A percentile compares a stretch with the other conserved stretches of the same genome.
Evolutionary conservation across 1,140 invertebrate genomes (phyloP).

Genomic region (Heliconius congener): DNA sequence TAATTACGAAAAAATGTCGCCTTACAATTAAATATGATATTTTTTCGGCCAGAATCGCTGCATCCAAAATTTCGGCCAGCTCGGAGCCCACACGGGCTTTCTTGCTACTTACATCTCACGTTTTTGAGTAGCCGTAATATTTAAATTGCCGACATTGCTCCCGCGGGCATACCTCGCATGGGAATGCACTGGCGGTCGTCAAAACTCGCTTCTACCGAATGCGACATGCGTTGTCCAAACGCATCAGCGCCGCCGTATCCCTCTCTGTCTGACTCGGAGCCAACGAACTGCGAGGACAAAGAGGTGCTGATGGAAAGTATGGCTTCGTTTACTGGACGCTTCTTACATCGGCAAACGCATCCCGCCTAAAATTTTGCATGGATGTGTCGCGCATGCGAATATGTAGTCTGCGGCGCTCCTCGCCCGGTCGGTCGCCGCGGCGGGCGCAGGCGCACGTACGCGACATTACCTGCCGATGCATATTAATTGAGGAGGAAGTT

Average conservation of each 20-base stretch:
- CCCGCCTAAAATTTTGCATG: conserved; percentile 80
- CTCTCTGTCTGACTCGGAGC: conserved; percentile 63
- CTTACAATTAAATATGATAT: conserved; percentile 64
- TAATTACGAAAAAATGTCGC: conserved; percentile 75
- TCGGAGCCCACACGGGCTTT: conserved; percentile 71
- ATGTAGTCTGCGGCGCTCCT: conserved; percentile 50
- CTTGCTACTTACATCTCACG: conserved; percentile 75
- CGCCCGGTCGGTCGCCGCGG: conserved; percentile 22
- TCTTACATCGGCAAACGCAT: conserved; percentile 74
- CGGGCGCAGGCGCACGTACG: conserved; percentile 66
- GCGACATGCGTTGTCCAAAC: conserved; percentile 64
- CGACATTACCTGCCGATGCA: conserved; percentile 76
- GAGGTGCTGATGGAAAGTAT: conserved; percentile 63
- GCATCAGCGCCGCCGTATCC: conserved; percentile 49
- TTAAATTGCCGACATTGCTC: conserved; percentile 78
- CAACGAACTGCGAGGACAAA: conserved; percentile 54
- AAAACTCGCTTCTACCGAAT: conserved; percentile 76
- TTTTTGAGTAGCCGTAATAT: conserved; percentile 79
- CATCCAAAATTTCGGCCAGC: conserved; percentile 65
- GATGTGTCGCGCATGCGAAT: conserved; percentile 77
- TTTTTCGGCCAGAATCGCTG: conserved; percentile 66
- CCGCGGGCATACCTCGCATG: conserved; percentile 76
- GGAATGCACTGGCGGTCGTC: conserved; percentile 74
- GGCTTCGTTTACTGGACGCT: conserved; percentile 66
- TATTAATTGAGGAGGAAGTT: conserved; percentile 79